Evolutionary conservation across 1,140 invertebrate genomes (phyloP).

Genomic region (Trichonephila clavata): DNA sequence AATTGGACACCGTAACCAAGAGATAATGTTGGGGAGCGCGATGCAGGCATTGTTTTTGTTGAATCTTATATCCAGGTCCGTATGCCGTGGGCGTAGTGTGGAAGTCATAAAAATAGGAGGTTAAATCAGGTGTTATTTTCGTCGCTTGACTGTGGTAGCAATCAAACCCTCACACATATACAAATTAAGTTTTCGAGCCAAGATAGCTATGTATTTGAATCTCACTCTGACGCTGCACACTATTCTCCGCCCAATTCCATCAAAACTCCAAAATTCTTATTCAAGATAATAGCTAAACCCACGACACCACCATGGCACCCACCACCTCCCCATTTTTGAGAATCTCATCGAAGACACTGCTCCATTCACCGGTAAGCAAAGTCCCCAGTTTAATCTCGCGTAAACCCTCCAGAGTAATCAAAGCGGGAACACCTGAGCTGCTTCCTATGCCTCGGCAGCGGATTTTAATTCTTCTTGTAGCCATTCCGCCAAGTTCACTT

Average conservation of each 20-base stretch:
- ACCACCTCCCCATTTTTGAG: not conserved
- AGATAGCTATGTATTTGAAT: no score
- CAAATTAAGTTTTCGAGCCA: no score
- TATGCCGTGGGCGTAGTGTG: no score
- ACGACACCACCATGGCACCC: not conserved
- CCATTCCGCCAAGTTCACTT: not conserved
- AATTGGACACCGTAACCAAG: no score
- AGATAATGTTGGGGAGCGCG: no score
- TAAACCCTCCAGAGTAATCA: constrained; percentile 5
- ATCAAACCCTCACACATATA: no score
- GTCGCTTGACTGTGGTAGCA: no score
- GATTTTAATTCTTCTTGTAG: constrained; percentile 7
- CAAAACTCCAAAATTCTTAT: not conserved
- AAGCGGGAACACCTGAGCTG: not conserved
- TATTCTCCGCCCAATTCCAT: not conserved
- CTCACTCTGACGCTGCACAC: no score
- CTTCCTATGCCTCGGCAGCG: not conserved
- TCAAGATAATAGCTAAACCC: not conserved
- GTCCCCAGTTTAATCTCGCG: not conserved
- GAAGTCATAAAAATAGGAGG: no score
- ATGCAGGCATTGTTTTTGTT: no score
- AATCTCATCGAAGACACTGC: not conserved
- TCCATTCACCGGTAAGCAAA: not conserved
- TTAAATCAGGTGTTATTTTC: no score
- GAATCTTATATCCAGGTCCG: no score